Evolutionary conservation across 2,797 vertebrate species (phyloP), one percentile per base, ranked within the genome.

Genomic region (Zalophus californianus): DNA sequence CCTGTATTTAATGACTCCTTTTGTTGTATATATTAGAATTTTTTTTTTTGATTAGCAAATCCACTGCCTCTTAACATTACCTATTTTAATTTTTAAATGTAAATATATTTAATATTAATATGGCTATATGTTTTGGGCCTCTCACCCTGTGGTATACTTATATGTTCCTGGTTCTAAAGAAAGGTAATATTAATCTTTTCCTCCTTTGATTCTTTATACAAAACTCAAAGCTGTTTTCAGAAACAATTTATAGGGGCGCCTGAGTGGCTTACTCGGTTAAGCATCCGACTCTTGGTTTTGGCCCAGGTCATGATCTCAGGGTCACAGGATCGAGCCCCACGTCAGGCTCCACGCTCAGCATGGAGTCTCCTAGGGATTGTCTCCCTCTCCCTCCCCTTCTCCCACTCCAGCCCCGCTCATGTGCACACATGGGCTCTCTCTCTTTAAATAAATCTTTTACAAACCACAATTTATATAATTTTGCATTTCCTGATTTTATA

Each of bases 1-100:
- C 11, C 15, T 44, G 9, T 44, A 54, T 75, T 90, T 96, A 79
- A 66, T 96, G 95, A 86, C 25, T 92, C 87, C n/a, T 52, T 77
- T 91, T 56, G 62, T 32, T 60, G 14, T 94, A 54, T 35, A 38
- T 62, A 62, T 86, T 87, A 97, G 29, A 52, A 68, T 54, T 50
- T 48, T 73, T 84, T 86, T 35, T 56, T 78, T 72, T 77, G 13
- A 73, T 90, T 87, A 77, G 41, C 93, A 82, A 95, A 11, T 12
- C 23, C 23, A 21, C 15, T 80, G 25, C 29, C 48, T 80, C 10
- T 90, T 86, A 82, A 66, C 62, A 41, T 52, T 60, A 8, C 25
- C 20, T 77, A 6, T 86, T 75, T 80, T 80, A 68, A 32, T 72
- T 91, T 88, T 87, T 96, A 89, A 48, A 25, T 89, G 58, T 75